Percentiles rank a stretch among this genome's conserved stretches.
phyloP scores from a whole-genome alignment of 2,113 vertebrate genomes.

The Scalopus aquaticus region DNA sequence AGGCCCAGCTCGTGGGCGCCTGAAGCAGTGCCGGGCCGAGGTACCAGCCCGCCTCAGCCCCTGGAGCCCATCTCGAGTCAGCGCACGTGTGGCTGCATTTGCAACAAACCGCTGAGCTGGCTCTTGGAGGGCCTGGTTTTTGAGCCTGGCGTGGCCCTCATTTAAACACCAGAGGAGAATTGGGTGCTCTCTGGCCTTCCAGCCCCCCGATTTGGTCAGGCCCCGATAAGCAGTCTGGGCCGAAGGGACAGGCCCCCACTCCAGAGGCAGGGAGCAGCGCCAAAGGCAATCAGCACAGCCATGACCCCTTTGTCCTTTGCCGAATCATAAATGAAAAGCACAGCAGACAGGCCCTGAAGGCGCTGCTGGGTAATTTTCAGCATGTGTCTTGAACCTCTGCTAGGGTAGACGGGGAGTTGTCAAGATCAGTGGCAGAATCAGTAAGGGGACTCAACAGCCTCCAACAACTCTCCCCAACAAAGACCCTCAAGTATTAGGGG shows the following conservation, averaged over 20 bases:
- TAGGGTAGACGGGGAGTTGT: rapidly evolving
- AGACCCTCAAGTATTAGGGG: neutral
- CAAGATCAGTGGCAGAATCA: neutral
- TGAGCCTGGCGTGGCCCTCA: neutral
- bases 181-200: neutral
- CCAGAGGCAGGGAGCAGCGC: neutral
- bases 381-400: neutral
- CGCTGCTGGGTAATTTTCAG: neutral
- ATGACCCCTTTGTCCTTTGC: constrained; percentile 4
- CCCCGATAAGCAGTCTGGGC: neutral
- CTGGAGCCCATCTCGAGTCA: constrained; percentile 36
- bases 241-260: neutral
- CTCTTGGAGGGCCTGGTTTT: neutral
- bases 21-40: neutral
- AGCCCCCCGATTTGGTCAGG: neutral
- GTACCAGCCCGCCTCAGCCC: neutral
- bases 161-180: neutral
- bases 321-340: neutral
- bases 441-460: neutral
- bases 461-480: too few relatives aligned
- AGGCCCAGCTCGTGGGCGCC: neutral
- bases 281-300: neutral
- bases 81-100: constrained; percentile 59
- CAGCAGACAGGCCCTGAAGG: neutral
- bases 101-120: constrained; percentile 61